Base-by-base conservation (phyloP, 1,140 invertebrate genomes). In the Mamestra configurata region DNA sequence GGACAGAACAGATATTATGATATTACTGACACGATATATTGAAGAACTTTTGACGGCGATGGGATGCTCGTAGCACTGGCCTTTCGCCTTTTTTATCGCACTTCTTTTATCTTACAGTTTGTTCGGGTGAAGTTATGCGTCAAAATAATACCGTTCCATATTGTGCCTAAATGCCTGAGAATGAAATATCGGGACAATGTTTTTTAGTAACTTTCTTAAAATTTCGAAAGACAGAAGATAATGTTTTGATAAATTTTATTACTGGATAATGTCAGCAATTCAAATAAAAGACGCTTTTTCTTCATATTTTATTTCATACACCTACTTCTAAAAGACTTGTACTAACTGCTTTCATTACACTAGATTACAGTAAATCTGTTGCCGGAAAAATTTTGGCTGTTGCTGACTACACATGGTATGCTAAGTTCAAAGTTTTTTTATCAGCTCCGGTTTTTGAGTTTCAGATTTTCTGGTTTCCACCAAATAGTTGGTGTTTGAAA, bases 1-100 rank as follows among this genome's bases (percentile, higher is more conserved):
- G 88, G 87, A 89, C 85, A 88, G 76, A 85, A 84, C 82, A 88
- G 87, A 88, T 85, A 86, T 88, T 86, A 88, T 90, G 84, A 88
- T 85, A 87, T 91, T 88, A 90, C 80, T 79, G 85, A 80, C 77
- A 73, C 86, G 78, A 86, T 87, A 85, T 87, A 87, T 89, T 83
- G 84, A 85, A 80, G 82, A 90, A 86, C 83, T 87, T 89, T 84
- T 61, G 84, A 81, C 82, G 78, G 84, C 73, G 70, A 78, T 79
- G 79, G 73, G 73, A 81, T 55, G 72, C 49, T 61, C 70, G 77
- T 64, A 59, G 79, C 37, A 70, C 66, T 77, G 51, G 70, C 71
- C 59, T 79, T 79, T 82, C 61, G 73, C 55, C 49, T 79, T 83
- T 64, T 83, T 83, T 83, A 83, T 83, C 73, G 49, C 31, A 53